These are phyloP conservation scores for Lagria hirta DNA, from an alignment of 2,888 invertebrate species.

Conservation along the genomic window DNA sequence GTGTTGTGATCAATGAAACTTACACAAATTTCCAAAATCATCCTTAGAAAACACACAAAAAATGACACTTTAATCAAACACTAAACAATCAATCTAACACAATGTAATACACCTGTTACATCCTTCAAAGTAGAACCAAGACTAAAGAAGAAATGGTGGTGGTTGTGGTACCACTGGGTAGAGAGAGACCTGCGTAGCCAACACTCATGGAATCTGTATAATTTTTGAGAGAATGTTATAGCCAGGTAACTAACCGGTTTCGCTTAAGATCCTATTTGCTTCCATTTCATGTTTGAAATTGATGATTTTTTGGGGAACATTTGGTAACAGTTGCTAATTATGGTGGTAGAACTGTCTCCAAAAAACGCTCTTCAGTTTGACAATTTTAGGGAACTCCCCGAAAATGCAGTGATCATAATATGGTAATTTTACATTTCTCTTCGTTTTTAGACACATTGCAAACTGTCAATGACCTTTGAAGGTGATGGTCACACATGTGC, in stretches of 20 bases:
- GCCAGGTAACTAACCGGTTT: conserved; percentile 26
- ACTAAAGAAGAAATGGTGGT: conserved; percentile 27
- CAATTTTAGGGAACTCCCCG: too few species aligned
- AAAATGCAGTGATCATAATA: neutral
- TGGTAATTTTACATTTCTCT: conserved; percentile 5
- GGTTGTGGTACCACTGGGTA: too few species aligned
- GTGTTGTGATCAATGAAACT: too few species aligned
- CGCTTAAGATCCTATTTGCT: conserved; percentile 22
- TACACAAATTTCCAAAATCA: conserved; percentile 8
- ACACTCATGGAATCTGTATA: conserved; percentile 28
- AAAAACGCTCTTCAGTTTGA: too few species aligned
- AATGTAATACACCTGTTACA: conserved; percentile 26
- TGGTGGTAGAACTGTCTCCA: too few species aligned
- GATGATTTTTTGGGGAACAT: conserved; percentile 12
- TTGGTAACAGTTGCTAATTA: conserved; percentile 6
- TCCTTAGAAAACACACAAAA: conserved; percentile 9
- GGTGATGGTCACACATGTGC: conserved; percentile 15
- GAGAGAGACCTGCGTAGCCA: conserved; percentile 29
- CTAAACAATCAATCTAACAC: conserved; percentile 23
- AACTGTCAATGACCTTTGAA: conserved; percentile 22
- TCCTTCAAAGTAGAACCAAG: conserved; percentile 29
- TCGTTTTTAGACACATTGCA: conserved; percentile 10
- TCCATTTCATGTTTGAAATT: conserved; percentile 12
- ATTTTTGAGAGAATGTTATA: conserved; percentile 27
- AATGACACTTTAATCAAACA: conserved; percentile 13